Evolutionary conservation across 2,888 invertebrate genomes (phyloP), one percentile per base, ranked within the genome.

Genomic region (Ptilodon capucinus): DNA sequence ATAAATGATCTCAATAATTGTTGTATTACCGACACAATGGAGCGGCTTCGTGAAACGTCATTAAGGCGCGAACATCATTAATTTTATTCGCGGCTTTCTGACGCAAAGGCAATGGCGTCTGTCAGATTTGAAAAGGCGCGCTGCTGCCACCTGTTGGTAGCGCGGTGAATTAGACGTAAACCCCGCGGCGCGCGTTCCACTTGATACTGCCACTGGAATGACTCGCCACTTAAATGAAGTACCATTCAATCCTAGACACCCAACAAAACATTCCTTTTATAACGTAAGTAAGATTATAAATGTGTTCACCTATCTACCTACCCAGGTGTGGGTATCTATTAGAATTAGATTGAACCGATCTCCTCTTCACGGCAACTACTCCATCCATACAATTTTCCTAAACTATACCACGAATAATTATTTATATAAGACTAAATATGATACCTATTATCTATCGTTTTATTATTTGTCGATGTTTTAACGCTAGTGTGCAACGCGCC

Each of bases 1-100:
- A 91, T 90, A 91, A 91, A 91, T 91, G 90, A 90, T 91, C 91
- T 91, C 86, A 91, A 90, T 91, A 91, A 90, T 91, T 90, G 91
- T 91, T 91, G 88, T 88, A 91, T 90, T 91, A 91, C 89, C 85
- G 85, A 80, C 83, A 91, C 91, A 91, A 91, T 91, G 88, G 90
- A 84, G 86, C 88, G 89, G 90, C 90, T 82, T 88, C 87, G 90
- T 86, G 86, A 85, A 83, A 83, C 89, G 88, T 87, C 90, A 91
- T 90, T 90, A 91, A 87, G 90, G 86, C 86, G 86, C 86, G 85
- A 86, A 86, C 86, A 91, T 90, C 90, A 91, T 91, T 89, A 91
- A 91, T 91, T 88, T 89, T 90, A 89, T 90, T 90, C 89, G 91
- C 91, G 88, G 88, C 89, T 84, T 84, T 87, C 78, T 84, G 89